Conservation (phyloP, 2,113 vertebrate genomes). For the Rostratula benghalensis region DNA sequence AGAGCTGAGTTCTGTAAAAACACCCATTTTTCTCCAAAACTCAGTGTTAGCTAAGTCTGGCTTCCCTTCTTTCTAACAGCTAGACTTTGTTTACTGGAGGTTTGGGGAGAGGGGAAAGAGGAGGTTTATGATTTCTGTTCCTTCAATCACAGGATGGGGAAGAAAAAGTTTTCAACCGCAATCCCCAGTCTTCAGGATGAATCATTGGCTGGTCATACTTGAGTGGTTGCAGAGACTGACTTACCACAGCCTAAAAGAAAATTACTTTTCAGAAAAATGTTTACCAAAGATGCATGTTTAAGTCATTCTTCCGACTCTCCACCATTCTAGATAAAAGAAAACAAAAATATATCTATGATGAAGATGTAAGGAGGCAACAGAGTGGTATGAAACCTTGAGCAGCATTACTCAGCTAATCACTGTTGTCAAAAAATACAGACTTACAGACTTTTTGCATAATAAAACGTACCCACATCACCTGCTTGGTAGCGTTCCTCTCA, state of each 20-base stretch:
- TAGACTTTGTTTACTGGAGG: not conserved
- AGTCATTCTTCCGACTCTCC: not conserved
- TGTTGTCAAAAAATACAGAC: not conserved
- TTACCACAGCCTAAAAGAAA: not conserved
- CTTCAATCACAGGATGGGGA: not conserved
- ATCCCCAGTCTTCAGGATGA: not conserved
- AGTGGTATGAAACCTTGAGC: not conserved
- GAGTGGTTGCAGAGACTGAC: not conserved
- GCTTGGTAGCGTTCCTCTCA: not conserved
- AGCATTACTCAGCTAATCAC: not conserved
- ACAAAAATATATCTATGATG: not conserved
- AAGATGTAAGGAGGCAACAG: not conserved
- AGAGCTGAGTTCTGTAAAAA: not conserved
- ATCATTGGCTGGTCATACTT: not conserved
- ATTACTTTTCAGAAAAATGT: not conserved
- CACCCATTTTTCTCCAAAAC: not conserved
- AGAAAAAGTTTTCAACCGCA: not conserved
- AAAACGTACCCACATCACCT: not conserved
- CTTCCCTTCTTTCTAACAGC: not conserved
- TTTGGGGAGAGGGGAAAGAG: fast-evolving
- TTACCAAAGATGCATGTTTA: not conserved
- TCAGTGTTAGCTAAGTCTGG: not conserved
- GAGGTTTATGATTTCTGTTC: not conserved
- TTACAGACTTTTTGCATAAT: not conserved
- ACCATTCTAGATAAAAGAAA: not conserved